Evolutionary conservation across 2,888 invertebrate species (phyloP).

Genomic region (Drosophila yooni): DNA sequence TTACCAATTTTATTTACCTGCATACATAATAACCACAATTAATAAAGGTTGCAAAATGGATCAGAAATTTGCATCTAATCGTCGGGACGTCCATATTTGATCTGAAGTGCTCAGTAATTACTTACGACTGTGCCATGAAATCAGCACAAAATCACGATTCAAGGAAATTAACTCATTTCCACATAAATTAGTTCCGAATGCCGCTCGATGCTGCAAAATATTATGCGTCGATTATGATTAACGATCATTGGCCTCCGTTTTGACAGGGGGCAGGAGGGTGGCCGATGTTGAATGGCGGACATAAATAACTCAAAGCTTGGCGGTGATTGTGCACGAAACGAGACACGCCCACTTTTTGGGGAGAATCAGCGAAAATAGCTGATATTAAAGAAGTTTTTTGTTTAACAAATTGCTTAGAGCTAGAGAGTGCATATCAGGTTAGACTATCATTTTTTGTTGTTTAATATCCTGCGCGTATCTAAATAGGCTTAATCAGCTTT

Average conservation of each 20-base stretch:
- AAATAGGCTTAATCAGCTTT: background rate
- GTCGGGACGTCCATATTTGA: slow-evolving; percentile 12
- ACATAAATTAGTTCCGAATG: slow-evolving; percentile 80
- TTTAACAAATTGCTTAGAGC: slow-evolving; percentile 6
- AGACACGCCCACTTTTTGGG: slow-evolving; percentile 17
- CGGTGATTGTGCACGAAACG: slow-evolving; percentile 55
- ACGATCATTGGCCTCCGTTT: slow-evolving; percentile 69
- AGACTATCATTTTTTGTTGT: background rate
- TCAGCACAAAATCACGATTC: slow-evolving; percentile 77
- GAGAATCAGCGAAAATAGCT: slow-evolving; percentile 1
- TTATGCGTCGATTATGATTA: slow-evolving; percentile 83
- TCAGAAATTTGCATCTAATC: slow-evolving; percentile 47
- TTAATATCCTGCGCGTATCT: background rate
- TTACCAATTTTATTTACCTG: slow-evolving; percentile 51
- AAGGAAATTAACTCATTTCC: slow-evolving; percentile 84
- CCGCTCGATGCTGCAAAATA: slow-evolving; percentile 58
- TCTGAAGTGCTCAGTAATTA: slow-evolving; percentile 69
- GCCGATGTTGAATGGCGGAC: slow-evolving; percentile 8
- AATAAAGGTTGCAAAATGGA: slow-evolving; percentile 60
- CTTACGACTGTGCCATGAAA: slow-evolving; percentile 63
- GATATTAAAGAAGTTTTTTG: slow-evolving; percentile 22
- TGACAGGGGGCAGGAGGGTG: background rate
- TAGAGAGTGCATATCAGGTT: background rate
- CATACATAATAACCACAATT: slow-evolving; percentile 53
- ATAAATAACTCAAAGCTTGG: slow-evolving; percentile 52